Conservation (phyloP, 2,113 vertebrate genomes). For the Delphinus delphis region DNA sequence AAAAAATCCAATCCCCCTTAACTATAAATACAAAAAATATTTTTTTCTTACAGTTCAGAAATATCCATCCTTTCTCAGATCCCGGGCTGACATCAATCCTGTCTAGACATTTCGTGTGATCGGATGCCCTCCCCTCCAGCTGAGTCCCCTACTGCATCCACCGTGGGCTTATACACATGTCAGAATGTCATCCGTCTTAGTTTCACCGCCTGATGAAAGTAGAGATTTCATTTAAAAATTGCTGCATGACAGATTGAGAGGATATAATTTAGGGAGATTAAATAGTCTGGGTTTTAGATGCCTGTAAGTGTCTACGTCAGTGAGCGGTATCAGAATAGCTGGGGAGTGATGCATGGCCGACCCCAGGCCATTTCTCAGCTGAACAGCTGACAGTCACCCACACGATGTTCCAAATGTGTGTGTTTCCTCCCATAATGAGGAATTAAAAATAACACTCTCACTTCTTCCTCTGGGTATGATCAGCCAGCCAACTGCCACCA, state of each 20-base stretch:
- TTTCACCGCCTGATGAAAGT: slow-evolving; percentile 14
- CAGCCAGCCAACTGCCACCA: slow-evolving; percentile 28
- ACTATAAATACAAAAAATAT: not conserved
- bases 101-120: not conserved
- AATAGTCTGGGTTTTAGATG: slow-evolving; percentile 32
- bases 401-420: not conserved
- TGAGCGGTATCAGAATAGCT: not conserved
- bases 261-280: slow-evolving; percentile 38
- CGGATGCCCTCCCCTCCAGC: not conserved
- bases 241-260: not conserved
- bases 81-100: not conserved
- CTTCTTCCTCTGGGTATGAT: too few relatives aligned
- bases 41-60: not conserved
- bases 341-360: not conserved
- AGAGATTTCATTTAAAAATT: slow-evolving; percentile 62
- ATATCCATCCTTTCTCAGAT: not conserved
- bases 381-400: not conserved
- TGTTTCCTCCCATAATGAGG: slow-evolving; percentile 57
- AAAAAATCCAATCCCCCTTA: not conserved
- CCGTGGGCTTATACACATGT: accelerated
- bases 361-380: not conserved
- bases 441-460: not conserved
- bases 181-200: not conserved
- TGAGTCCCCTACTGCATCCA: not conserved
- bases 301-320: not conserved